Conservation (phyloP, 2,888 invertebrate species). For the Tribolium freemani region DNA sequence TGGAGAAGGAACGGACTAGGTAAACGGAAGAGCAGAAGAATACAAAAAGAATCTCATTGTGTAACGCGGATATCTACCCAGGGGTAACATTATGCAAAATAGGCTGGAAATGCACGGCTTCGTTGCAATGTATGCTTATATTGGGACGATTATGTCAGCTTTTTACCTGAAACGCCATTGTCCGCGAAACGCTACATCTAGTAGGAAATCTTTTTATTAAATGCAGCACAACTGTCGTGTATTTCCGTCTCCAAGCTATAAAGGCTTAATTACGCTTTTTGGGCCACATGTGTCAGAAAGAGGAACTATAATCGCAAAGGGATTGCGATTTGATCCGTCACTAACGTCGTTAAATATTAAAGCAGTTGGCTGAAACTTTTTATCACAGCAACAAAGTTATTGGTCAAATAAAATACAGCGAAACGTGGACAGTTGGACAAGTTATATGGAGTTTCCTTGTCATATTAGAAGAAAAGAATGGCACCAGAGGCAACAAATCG, state of each 20-base stretch:
- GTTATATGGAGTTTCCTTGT: slow-evolving; percentile 60
- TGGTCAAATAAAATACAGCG: slow-evolving; percentile 52
- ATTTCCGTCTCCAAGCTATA: not conserved
- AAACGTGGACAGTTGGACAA: slow-evolving; percentile 59
- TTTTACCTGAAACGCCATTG: slow-evolving; percentile 6
- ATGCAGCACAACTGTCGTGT: too few relatives aligned
- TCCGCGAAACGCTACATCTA: not conserved
- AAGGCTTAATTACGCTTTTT: not conserved
- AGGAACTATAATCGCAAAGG: not conserved
- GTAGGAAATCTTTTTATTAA: not conserved
- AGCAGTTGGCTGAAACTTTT: slow-evolving; percentile 23
- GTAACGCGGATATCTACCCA: slow-evolving; percentile 60
- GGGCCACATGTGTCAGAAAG: not conserved
- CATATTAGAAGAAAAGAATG: slow-evolving; percentile 58
- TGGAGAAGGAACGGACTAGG: slow-evolving; percentile 56
- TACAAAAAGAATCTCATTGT: slow-evolving; percentile 63
- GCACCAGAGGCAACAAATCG: slow-evolving; percentile 58
- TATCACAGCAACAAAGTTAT: slow-evolving; percentile 27
- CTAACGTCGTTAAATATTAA: slow-evolving; percentile 30
- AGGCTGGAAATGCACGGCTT: slow-evolving; percentile 55
- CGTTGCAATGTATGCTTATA: slow-evolving; percentile 50
- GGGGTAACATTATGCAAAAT: slow-evolving; percentile 65
- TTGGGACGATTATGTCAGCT: slow-evolving; percentile 43
- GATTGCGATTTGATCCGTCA: slow-evolving; percentile 7
- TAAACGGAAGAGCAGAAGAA: slow-evolving; percentile 60